phyloP scores from a whole-genome alignment of 2,113 vertebrate genomes.

The Erpornis zantholeuca region DNA sequence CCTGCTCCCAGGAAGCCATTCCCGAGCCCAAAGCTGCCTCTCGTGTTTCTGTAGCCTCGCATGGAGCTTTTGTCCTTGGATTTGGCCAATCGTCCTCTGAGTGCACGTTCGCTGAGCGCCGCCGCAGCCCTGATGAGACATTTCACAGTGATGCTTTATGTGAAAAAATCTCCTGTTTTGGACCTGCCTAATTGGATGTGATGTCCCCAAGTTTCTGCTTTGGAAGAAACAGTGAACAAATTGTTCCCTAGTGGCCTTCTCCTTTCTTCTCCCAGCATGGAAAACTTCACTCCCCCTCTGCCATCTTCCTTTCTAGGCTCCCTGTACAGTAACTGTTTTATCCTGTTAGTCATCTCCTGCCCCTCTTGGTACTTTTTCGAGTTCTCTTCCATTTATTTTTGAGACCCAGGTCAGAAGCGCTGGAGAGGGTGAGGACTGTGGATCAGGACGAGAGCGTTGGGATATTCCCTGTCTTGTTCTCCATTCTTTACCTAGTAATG shows the following conservation, averaged over 20 bases:
- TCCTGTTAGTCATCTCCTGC: not conserved
- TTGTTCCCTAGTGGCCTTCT: not conserved
- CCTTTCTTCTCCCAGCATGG: not conserved
- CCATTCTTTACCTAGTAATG: not conserved
- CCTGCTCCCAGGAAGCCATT: not conserved
- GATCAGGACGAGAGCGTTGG: rapidly evolving
- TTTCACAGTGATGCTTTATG: not conserved
- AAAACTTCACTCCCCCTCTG: not conserved
- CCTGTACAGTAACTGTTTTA: not conserved
- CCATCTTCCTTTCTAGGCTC: not conserved
- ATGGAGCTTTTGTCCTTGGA: not conserved
- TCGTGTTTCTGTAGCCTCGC: not conserved
- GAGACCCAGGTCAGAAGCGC: not conserved
- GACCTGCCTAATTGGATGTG: not conserved
- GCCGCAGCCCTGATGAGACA: rapidly evolving
- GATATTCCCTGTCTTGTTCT: not conserved
- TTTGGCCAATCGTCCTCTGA: not conserved
- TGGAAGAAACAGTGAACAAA: not conserved
- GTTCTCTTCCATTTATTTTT: not conserved
- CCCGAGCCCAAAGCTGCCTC: rapidly evolving
- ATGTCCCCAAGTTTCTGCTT: not conserved
- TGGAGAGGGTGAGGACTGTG: not conserved
- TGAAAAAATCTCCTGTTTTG: not conserved
- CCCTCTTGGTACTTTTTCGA: not conserved
- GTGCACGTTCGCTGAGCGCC: rapidly evolving